Conservation (phyloP, 2,797 vertebrate species). For the Pipistrellus kuhlii region DNA sequence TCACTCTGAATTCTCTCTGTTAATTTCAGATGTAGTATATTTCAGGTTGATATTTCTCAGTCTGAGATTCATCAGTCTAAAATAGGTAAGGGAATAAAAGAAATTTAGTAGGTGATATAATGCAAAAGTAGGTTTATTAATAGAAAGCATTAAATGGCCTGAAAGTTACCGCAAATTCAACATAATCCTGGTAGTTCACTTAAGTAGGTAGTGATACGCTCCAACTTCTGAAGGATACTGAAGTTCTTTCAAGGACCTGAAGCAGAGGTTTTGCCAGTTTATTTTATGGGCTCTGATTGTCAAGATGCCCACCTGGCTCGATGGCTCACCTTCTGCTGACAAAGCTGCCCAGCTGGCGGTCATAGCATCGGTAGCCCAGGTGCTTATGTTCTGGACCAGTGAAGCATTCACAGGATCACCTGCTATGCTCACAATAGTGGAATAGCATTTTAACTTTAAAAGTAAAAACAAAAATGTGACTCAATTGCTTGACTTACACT, state of each 20-base stretch:
- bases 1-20: neutral
- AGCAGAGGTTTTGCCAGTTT: neutral
- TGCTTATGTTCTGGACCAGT: constrained; percentile 16
- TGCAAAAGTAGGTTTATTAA: neutral
- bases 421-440: neutral
- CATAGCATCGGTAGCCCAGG: neutral
- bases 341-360: neutral
- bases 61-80: too few relatives aligned
- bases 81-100: neutral
- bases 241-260: neutral
- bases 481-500: neutral
- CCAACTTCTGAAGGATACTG: neutral
- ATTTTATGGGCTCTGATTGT: constrained; percentile 19
- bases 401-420: constrained; percentile 23
- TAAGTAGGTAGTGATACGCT: neutral
- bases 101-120: neutral
- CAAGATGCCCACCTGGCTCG: constrained; percentile 29
- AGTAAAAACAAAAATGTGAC: neutral
- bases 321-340: constrained; percentile 5
- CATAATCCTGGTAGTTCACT: neutral
- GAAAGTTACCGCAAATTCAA: neutral
- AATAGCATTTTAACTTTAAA: constrained; percentile 36
- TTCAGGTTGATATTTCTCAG: neutral
- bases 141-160: neutral
- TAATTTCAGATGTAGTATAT: neutral